Percentiles rank a stretch among this genome's conserved stretches.
These are phyloP conservation scores for Oenanthe oenanthe DNA, from an alignment of 2,113 vertebrate species.

Conservation along the genomic window DNA sequence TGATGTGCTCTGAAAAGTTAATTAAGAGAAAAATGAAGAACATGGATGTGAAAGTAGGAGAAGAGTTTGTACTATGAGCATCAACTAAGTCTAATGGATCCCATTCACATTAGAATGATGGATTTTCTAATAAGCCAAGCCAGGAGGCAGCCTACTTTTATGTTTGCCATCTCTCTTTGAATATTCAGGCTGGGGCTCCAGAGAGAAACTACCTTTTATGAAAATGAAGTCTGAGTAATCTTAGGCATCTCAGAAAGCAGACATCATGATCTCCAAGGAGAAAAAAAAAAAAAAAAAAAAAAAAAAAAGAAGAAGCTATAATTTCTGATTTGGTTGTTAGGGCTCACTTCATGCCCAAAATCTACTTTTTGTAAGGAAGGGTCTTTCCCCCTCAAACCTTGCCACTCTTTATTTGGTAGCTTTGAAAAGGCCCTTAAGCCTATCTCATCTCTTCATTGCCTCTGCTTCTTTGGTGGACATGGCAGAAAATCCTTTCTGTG, in stretches of 20 bases:
- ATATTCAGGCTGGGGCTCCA: not conserved
- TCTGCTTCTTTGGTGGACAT: not conserved
- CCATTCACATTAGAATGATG: not conserved
- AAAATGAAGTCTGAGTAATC: not conserved
- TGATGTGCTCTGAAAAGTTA: not conserved
- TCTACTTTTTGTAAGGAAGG: not conserved
- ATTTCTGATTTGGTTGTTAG: not conserved
- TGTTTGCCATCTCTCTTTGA: conserved; percentile 20
- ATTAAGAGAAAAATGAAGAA: not conserved
- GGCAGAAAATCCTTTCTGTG: not conserved
- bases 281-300: not conserved
- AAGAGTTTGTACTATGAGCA: not conserved
- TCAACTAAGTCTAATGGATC: not conserved
- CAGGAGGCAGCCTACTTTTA: conserved; percentile 17
- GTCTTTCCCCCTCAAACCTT: not conserved
- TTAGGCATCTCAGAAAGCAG: not conserved
- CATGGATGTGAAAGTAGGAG: not conserved
- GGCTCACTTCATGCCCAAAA: not conserved
- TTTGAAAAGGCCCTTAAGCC: not conserved
- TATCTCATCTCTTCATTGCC: not conserved
- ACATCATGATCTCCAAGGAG: not conserved
- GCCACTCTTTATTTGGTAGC: not conserved
- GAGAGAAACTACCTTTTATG: not conserved
- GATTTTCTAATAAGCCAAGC: conserved; percentile 23
- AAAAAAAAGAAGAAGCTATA: not conserved